These are phyloP conservation scores for Eulemur rubriventer DNA, from an alignment of 2,797 vertebrate genomes.

Conservation along the genomic window DNA sequence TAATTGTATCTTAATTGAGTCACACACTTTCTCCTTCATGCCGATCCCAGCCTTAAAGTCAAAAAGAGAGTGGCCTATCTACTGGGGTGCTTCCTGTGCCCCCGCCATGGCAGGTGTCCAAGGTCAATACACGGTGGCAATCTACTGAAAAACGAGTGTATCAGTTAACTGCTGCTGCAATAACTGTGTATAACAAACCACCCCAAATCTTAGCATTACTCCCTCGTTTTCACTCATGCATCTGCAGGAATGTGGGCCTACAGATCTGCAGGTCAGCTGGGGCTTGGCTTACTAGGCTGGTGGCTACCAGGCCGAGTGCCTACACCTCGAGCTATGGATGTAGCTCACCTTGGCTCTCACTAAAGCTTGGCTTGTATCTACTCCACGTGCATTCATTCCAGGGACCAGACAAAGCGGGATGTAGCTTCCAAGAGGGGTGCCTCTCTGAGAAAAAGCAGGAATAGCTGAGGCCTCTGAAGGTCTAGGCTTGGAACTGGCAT, in stretches of 20 bases:
- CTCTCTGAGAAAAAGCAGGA: background rate
- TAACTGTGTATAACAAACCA: background rate
- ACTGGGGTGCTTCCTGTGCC: background rate
- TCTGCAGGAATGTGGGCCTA: background rate
- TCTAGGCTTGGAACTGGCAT: background rate
- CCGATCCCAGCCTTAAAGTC: slow-evolving; percentile 21
- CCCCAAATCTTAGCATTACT: background rate
- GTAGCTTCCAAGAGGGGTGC: background rate
- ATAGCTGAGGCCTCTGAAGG: background rate
- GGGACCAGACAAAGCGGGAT: background rate
- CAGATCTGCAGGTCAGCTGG: background rate
- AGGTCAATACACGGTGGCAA: background rate
- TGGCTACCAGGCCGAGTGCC: background rate
- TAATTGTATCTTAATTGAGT: slow-evolving; percentile 74
- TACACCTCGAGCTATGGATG: background rate
- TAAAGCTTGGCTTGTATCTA: background rate
- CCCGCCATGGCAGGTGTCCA: background rate
- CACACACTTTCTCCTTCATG: slow-evolving; percentile 56
- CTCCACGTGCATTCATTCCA: background rate
- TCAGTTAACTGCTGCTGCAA: background rate
- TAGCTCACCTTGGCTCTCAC: background rate
- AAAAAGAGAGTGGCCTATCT: slow-evolving; percentile 25
- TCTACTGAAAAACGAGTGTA: background rate
- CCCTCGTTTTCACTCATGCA: too few relatives aligned
- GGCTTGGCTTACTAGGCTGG: background rate